Conservation (phyloP, 1,140 invertebrate genomes). For the Scaptomyza montana region DNA sequence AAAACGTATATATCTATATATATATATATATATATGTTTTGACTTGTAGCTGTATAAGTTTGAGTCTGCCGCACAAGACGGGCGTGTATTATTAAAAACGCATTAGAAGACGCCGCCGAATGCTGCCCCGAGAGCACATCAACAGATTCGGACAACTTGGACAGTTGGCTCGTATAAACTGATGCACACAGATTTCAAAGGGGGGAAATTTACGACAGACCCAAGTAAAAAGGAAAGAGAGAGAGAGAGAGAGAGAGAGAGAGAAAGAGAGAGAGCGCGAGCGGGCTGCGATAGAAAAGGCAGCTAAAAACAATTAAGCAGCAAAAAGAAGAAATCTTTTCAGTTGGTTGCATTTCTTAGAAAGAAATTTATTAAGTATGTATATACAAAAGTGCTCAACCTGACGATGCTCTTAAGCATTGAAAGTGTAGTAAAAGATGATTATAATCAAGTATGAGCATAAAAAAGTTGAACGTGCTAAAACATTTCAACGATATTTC, state of each 20-base stretch:
- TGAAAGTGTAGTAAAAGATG: too few relatives aligned
- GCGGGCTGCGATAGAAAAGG: slow-evolving; percentile 6
- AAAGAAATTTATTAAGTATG: not conserved
- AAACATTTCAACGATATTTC: too few relatives aligned
- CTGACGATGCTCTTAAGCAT: not conserved
- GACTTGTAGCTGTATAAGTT: slow-evolving; percentile 6
- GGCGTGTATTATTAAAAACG: slow-evolving; percentile 83
- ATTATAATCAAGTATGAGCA: too few relatives aligned
- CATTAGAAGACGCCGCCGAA: slow-evolving; percentile 75
- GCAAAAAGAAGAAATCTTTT: slow-evolving; percentile 60
- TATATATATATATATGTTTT: slow-evolving; percentile 1
- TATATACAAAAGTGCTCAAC: not conserved
- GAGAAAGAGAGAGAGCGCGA: slow-evolving; percentile 9
- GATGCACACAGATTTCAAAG: slow-evolving; percentile 32
- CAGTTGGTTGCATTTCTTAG: slow-evolving; percentile 34
- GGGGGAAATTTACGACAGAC: too few relatives aligned
- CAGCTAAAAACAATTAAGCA: slow-evolving; percentile 68
- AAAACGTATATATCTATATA: not conserved
- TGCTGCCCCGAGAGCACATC: slow-evolving; percentile 40
- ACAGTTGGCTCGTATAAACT: slow-evolving; percentile 67
- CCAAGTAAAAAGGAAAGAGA: not conserved
- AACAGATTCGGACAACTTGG: slow-evolving; percentile 25
- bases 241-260: slow-evolving; percentile 1
- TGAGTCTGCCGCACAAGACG: slow-evolving; percentile 53
- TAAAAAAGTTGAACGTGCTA: not conserved